phyloP scores from a whole-genome alignment of 2,113 vertebrate species.

The Dolichallabes microphthalmus region DNA sequence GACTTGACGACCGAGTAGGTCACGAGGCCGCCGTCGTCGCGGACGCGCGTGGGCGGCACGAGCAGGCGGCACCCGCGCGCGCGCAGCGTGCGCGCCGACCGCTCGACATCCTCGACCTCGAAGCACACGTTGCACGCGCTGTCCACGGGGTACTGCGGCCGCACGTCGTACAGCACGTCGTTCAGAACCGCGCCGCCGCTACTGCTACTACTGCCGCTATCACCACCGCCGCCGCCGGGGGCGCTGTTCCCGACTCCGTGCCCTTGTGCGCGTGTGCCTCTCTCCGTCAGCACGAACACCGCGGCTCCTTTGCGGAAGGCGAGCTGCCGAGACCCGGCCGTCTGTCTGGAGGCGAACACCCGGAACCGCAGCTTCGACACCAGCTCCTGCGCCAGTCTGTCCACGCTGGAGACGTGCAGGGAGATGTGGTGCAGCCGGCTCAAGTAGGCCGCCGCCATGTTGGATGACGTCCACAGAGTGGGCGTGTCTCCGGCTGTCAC shows the following conservation, averaged over 20 bases:
- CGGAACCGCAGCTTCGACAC: constrained; percentile 78
- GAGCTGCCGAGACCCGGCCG: constrained; percentile 72
- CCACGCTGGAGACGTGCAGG: constrained; percentile 77
- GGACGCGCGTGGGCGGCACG: constrained; percentile 76
- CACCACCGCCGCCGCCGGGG: too few species aligned
- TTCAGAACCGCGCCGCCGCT: too few species aligned
- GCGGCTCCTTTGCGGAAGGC: constrained; percentile 77
- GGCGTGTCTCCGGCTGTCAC: constrained; percentile 1
- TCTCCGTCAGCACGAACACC: constrained; percentile 82
- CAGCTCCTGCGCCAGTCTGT: constrained; percentile 74
- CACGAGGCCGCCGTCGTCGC: constrained; percentile 71
- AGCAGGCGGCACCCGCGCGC: constrained; percentile 74
- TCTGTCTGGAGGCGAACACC: constrained; percentile 74
- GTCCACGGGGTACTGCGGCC: constrained; percentile 68
- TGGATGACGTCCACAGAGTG: constrained; percentile 53
- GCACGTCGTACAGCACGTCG: constrained; percentile 72
- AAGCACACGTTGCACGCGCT: constrained; percentile 89
- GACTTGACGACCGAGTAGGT: constrained; percentile 81
- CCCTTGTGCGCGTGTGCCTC: not conserved
- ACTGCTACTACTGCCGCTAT: too few species aligned
- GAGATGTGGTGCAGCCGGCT: constrained; percentile 83
- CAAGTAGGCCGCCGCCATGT: constrained; percentile 80
- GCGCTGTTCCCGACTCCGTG: too few species aligned
- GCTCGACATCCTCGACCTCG: constrained; percentile 78
- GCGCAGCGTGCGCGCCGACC: constrained; percentile 67